Conservation (phyloP, 2,888 invertebrate genomes). For the Linyphia triangularis region DNA sequence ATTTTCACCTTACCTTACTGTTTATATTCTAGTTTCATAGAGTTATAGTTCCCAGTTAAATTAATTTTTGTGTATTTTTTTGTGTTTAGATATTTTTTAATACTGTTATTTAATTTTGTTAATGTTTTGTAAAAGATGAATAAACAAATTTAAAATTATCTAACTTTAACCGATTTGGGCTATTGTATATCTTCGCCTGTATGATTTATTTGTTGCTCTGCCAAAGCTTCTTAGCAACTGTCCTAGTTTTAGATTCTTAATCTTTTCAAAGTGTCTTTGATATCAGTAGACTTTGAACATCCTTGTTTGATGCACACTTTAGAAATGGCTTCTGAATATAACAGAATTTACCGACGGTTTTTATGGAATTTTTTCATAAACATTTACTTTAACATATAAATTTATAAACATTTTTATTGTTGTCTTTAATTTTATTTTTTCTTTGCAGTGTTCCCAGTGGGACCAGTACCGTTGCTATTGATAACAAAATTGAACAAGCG, state of each 20-base stretch:
- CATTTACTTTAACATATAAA: neutral
- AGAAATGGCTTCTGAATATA: constrained; percentile 97
- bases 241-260: neutral
- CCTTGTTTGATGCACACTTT: constrained; percentile 98
- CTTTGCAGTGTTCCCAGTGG: constrained; percentile 82
- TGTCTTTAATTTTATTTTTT: neutral
- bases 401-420: neutral
- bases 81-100: too few relatives aligned
- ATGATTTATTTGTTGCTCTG: too few relatives aligned
- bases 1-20: too few relatives aligned
- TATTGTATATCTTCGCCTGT: neutral
- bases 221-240: constrained; percentile 5
- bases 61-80: too few relatives aligned
- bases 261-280: constrained; percentile 10
- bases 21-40: too few relatives aligned
- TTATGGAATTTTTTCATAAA: constrained; percentile 10
- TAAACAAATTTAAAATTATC: too few relatives aligned
- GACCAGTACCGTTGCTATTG: constrained; percentile 93
- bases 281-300: constrained; percentile 73
- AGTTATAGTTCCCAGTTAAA: too few relatives aligned
- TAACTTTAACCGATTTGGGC: too few relatives aligned
- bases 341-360: constrained; percentile 63
- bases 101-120: too few relatives aligned
- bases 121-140: too few relatives aligned
- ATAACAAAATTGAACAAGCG: constrained; percentile 99